Evolutionary conservation across 2,113 vertebrate genomes (phyloP).

Genomic region (Podarcis cretensis): DNA sequence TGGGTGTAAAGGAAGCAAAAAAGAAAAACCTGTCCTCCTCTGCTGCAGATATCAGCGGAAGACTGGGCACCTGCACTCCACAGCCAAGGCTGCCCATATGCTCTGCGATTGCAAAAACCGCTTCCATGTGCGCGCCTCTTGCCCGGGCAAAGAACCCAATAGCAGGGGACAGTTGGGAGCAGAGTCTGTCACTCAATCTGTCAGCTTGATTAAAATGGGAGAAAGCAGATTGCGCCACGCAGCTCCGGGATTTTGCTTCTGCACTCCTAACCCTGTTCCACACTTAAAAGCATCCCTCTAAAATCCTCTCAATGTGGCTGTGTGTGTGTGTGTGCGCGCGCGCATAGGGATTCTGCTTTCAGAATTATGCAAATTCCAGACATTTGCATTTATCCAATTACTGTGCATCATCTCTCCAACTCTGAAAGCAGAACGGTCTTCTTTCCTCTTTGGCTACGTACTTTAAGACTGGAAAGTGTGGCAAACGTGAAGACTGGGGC

Average conservation of each 20-base stretch:
- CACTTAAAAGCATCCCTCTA: rapidly evolving
- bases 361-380: neutral
- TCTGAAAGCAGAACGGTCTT: neutral
- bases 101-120: neutral
- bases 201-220: neutral
- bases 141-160: neutral
- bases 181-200: constrained; percentile 28
- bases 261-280: rapidly evolving
- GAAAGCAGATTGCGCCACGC: neutral
- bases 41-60: rapidly evolving
- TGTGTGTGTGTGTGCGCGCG: rapidly evolving
- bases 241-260: neutral
- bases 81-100: neutral
- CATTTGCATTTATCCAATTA: neutral
- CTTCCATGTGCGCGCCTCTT: rapidly evolving
- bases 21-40: neutral
- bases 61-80: rapidly evolving
- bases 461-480: neutral
- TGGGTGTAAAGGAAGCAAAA: rapidly evolving
- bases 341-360: neutral
- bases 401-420: neutral
- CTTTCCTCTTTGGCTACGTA: no score
- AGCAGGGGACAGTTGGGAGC: neutral
- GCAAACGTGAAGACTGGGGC: neutral
- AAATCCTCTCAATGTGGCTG: rapidly evolving